These are phyloP conservation scores for Colius striatus DNA, from an alignment of 2,113 vertebrate species.

Conservation along the genomic window DNA sequence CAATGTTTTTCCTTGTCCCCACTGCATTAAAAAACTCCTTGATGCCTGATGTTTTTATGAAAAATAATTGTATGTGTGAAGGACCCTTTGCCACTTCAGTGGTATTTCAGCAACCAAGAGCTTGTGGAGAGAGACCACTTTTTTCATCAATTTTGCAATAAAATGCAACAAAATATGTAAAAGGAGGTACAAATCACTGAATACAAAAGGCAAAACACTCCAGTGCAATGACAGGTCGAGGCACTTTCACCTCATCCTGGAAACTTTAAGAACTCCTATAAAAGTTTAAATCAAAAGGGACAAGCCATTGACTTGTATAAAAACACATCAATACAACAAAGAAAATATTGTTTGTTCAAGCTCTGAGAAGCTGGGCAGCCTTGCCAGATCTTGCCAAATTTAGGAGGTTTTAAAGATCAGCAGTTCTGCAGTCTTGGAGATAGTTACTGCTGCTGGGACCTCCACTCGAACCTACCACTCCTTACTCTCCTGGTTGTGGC, in stretches of 20 bases:
- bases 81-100: not conserved
- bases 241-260: not conserved
- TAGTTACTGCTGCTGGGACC: not conserved
- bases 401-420: not conserved
- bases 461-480: not conserved
- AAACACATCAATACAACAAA: not conserved
- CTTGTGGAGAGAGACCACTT: not conserved
- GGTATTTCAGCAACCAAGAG: not conserved
- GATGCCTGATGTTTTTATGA: not conserved
- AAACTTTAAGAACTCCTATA: not conserved
- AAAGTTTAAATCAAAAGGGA: not conserved
- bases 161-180: not conserved
- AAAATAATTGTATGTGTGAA: not conserved
- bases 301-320: not conserved
- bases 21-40: not conserved
- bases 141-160: not conserved
- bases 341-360: not conserved
- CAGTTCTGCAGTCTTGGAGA: not conserved
- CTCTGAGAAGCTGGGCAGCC: not conserved
- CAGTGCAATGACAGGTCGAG: rapidly evolving
- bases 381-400: not conserved
- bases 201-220: not conserved
- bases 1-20: not conserved
- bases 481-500: not conserved
- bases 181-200: not conserved